Evolutionary conservation across 92 coral and sea anemone species (phyloP).

Genomic region (Zoanthus solanderi): DNA sequence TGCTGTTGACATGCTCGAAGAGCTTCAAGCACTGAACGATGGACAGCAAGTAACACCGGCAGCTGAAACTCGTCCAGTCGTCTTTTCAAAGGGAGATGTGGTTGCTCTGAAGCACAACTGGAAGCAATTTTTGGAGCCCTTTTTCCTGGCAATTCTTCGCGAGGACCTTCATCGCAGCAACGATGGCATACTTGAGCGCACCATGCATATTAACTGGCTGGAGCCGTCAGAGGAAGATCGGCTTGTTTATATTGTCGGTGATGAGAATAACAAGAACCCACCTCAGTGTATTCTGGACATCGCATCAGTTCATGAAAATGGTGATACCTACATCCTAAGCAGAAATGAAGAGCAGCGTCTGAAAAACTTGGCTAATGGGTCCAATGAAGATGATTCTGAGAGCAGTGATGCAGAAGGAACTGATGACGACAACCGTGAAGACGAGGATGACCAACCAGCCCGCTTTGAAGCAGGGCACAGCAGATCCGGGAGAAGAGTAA

Average conservation of each 20-base stretch:
- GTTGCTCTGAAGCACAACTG: not conserved
- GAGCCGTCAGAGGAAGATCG: too few species aligned
- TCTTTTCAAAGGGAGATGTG: not conserved
- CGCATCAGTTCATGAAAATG: too few species aligned
- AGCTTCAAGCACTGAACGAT: slow-evolving; percentile 39
- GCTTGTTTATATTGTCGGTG: slow-evolving; percentile 13
- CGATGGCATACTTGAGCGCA: not conserved
- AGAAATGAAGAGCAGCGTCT: too few species aligned
- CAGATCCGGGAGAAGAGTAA: slow-evolving; percentile 30
- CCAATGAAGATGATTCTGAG: not conserved
- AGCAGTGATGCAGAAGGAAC: not conserved
- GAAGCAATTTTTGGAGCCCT: not conserved
- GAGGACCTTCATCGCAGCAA: slow-evolving; percentile 44
- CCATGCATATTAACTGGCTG: slow-evolving; percentile 3
- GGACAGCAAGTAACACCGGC: slow-evolving; percentile 13
- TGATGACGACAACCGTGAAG: not conserved
- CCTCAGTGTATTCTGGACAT: too few species aligned
- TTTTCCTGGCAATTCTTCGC: not conserved
- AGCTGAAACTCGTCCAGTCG: not conserved
- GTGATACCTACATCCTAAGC: not conserved
- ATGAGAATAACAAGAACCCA: slow-evolving; percentile 18
- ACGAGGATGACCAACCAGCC: not conserved
- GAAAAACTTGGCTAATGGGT: not conserved
- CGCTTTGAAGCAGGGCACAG: not conserved
- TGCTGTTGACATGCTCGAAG: slow-evolving; percentile 30